Evolutionary conservation across 2,888 invertebrate species (phyloP).

Genomic region (Pandemis heparana): DNA sequence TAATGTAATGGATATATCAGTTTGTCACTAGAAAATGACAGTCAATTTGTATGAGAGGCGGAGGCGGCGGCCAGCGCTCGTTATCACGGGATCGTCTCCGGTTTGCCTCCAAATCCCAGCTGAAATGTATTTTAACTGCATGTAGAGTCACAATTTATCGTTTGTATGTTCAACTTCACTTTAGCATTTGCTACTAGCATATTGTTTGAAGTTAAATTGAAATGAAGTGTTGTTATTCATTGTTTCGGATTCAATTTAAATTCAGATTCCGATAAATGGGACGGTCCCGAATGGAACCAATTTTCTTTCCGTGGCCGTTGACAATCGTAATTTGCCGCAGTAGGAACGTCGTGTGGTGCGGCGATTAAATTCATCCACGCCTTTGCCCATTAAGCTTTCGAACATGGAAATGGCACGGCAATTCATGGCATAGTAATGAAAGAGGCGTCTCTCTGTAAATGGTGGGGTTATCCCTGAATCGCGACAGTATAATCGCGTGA

Average conservation of each 20-base stretch:
- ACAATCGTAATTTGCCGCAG: conserved; percentile 61
- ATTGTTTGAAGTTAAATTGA: conserved; percentile 41
- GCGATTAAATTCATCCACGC: conserved; percentile 63
- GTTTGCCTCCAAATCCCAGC: conserved; percentile 41
- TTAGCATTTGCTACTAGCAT: conserved; percentile 32
- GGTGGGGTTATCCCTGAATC: conserved; percentile 73
- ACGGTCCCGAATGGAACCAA: conserved; percentile 42
- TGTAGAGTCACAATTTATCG: conserved; percentile 43
- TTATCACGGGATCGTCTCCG: conserved; percentile 62
- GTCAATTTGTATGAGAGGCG: conserved; percentile 69
- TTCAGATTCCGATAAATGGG: conserved; percentile 37
- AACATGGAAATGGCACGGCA: conserved; percentile 70
- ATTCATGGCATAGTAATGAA: conserved; percentile 70
- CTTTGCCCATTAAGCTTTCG: conserved; percentile 63
- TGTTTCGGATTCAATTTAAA: conserved; percentile 40
- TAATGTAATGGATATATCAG: conserved; percentile 37
- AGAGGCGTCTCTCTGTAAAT: conserved; percentile 72
- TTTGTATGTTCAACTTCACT: conserved; percentile 42
- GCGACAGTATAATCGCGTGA: conserved; percentile 76
- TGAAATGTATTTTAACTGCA: conserved; percentile 38
- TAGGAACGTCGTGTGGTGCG: conserved; percentile 54
- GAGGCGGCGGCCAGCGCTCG: conserved; percentile 59
- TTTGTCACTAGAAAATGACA: conserved; percentile 51
- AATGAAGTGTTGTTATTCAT: conserved; percentile 39
- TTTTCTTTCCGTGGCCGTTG: conserved; percentile 56